Evolutionary conservation across 2,113 vertebrate genomes (phyloP).

Genomic region (Microcebus tavaratra): DNA sequence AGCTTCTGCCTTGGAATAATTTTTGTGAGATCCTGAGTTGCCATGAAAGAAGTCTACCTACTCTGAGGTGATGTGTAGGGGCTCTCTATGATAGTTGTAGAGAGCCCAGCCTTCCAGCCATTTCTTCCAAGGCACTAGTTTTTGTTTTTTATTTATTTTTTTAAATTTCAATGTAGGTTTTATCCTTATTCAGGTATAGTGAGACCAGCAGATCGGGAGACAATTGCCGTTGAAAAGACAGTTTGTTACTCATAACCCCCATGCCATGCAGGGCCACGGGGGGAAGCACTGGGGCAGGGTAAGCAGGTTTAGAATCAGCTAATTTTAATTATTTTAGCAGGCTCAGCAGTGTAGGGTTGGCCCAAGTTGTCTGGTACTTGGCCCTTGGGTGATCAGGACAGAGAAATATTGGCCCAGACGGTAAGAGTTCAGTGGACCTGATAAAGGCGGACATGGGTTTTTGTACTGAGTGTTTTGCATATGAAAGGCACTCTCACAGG

Average conservation of each 20-base stretch:
- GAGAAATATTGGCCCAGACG: not conserved
- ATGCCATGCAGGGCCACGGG: accelerated
- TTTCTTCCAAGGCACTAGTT: not conserved
- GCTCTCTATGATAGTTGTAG: not conserved
- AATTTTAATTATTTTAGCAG: not conserved
- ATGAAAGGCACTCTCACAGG: not conserved
- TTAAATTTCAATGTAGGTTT: not conserved
- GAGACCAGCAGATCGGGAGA: not conserved
- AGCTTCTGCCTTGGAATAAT: not conserved
- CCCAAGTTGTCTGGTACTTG: not conserved
- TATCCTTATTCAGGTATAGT: not conserved
- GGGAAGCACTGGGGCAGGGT: not conserved
- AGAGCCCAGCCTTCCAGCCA: not conserved
- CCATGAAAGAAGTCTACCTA: not conserved
- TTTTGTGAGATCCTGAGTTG: not conserved
- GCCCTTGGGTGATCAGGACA: not conserved
- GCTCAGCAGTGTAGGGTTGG: not conserved
- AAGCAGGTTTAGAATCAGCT: not conserved
- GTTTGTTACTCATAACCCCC: not conserved
- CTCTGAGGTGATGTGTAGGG: not conserved
- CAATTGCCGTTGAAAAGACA: not conserved
- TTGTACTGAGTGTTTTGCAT: not conserved
- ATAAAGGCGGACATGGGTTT: not conserved
- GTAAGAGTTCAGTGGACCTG: not conserved
- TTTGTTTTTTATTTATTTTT: not conserved